Conservation (phyloP, 2,113 vertebrate genomes). For the Ariopsis seemanni region DNA sequence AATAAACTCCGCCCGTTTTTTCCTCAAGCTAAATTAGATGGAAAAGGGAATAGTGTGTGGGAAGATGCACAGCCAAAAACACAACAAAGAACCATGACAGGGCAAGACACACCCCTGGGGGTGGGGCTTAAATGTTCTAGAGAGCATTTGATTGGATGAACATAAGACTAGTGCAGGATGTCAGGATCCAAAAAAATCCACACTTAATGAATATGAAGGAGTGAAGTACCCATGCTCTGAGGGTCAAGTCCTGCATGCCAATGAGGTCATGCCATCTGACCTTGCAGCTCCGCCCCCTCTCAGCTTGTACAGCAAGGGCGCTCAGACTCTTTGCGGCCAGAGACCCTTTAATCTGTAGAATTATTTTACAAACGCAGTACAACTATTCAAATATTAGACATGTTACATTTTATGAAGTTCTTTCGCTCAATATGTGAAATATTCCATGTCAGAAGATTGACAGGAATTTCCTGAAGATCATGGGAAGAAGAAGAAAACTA, state of each 20-base stretch:
- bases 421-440: no score
- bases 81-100: background rate
- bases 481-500: no score
- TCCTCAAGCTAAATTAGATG: background rate
- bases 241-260: no score
- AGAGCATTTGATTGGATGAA: background rate
- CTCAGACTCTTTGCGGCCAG: background rate
- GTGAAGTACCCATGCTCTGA: no score
- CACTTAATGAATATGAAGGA: no score
- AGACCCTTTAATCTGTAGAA: background rate
- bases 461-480: no score
- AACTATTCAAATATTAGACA: background rate
- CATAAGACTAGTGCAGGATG: no score
- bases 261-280: no score
- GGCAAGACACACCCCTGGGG: background rate
- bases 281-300: background rate
- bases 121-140: background rate
- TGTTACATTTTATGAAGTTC: no score
- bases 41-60: background rate
- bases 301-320: background rate
- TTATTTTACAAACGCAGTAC: background rate
- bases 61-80: background rate
- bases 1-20: background rate
- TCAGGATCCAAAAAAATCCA: no score
- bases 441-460: no score